Base-by-base conservation (phyloP, 92 coral and sea anemone species). In the Metridium senile region DNA sequence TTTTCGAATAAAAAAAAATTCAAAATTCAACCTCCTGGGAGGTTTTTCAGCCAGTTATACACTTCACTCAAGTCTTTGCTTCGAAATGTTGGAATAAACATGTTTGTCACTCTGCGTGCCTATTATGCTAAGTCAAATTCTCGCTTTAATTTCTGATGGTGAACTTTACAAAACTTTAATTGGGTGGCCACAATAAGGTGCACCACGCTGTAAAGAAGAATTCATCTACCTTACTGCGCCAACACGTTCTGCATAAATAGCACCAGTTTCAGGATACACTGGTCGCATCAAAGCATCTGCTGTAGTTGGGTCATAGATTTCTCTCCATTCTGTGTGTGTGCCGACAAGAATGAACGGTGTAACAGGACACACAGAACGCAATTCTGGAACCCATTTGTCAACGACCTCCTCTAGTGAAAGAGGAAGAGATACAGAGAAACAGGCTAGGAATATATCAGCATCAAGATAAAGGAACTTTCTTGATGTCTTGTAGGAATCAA, bases 311-410 rank as follows among this genome's bases (percentile, higher is more conserved):
- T 88, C 93, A 87, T 82, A 88, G 31, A 92, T 65, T 23, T 89
- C 96, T 31, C 99, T 86, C 96, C 97, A 89, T 32, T 93, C 93
- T 1, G 86, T 93, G 29, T 96, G 99, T 22, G 99, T 96, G 29
- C 99, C 99, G 16, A 96, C 93, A 47, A 96, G 90, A 30, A 96
- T 86, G 65, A 96, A 89, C 47, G 99, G 99, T 9, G 97, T 87
- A 9, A 93, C 92, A 9, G 99, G 97, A 58, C 94, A 78, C 71
- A 78, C 72, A 62, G 74, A 68, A 31, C 86, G 91, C 21, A 96
- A 70, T 77, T 96, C 99, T 0, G 99, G 99, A 17, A 96, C 89
- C 99, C 99, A 96, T 76, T 91, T 80, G n/a, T 75, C 74, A 54
- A 84, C 58, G 28, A 87, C 97, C 67, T 90, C 89, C 58, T 79